Conservation (phyloP, 2,113 vertebrate species). For the Aegithalos caudatus region DNA sequence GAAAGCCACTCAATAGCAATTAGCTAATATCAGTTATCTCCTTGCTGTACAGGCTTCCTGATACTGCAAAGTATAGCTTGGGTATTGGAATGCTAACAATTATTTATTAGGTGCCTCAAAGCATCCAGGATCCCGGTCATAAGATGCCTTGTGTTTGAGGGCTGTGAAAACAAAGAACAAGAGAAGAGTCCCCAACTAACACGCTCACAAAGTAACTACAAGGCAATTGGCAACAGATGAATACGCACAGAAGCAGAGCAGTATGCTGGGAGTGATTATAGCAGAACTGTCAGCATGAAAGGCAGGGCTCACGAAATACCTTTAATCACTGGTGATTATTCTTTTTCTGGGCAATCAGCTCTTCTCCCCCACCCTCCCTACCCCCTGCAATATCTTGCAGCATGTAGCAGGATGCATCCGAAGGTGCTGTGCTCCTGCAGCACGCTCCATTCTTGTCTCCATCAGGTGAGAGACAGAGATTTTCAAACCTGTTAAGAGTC, state of each 20-base stretch:
- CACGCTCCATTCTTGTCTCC: not conserved
- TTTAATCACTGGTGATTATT: constrained; percentile 39
- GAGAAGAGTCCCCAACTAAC: constrained; percentile 19
- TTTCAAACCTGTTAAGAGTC: not conserved
- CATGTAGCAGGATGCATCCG: not conserved
- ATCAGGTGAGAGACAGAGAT: constrained; percentile 5
- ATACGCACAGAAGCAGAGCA: not conserved
- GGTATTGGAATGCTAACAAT: not conserved
- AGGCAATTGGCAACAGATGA: constrained; percentile 60
- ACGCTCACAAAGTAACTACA: not conserved
- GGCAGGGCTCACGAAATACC: constrained; percentile 15
- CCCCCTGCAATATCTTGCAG: not conserved
- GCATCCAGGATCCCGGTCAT: not conserved
- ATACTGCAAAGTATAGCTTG: not conserved
- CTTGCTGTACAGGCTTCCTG: not conserved
- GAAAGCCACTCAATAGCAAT: not conserved
- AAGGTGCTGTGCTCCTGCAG: not conserved
- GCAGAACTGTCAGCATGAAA: constrained; percentile 37
- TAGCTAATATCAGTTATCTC: not conserved
- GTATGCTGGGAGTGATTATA: constrained; percentile 50
- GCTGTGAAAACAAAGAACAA: constrained; percentile 17
- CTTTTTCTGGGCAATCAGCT: constrained; percentile 13
- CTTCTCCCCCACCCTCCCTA: not conserved
- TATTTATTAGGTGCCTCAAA: constrained; percentile 19
- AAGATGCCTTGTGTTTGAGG: not conserved